These are phyloP conservation scores for Drosophila pandora DNA, from an alignment of 1,140 invertebrate species.

Conservation along the genomic window DNA sequence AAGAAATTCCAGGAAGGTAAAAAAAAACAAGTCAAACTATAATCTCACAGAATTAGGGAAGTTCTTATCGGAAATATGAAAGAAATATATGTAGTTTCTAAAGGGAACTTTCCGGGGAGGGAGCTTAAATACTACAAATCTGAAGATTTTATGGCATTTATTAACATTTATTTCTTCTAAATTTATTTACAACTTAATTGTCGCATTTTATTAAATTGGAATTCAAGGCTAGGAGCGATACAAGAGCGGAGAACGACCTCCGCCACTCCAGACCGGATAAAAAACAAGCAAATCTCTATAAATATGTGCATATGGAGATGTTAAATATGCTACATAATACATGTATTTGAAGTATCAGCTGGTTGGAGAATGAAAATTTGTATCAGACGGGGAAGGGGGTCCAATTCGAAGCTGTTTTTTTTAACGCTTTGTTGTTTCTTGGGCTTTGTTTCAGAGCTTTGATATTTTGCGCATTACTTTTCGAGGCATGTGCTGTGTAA, in stretches of 20 bases:
- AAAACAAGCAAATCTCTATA: constrained; percentile 24
- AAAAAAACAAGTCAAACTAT: background rate
- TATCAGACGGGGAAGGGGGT: too few relatives aligned
- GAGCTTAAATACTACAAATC: too few relatives aligned
- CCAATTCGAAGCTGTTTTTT: too few relatives aligned
- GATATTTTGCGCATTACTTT: constrained; percentile 54
- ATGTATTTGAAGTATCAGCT: too few relatives aligned
- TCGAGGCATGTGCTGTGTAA: constrained; percentile 20
- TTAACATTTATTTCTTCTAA: background rate
- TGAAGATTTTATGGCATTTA: background rate
- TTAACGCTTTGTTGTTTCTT: constrained; percentile 29
- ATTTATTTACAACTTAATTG: constrained; percentile 47
- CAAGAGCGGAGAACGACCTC: constrained; percentile 33
- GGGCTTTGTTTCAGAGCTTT: constrained; percentile 41
- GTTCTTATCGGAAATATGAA: background rate
- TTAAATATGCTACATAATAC: background rate
- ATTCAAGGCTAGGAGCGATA: background rate
- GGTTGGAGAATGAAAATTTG: too few relatives aligned
- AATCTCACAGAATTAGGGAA: background rate
- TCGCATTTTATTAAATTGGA: constrained; percentile 25
- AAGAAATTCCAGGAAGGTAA: background rate
- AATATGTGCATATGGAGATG: background rate
- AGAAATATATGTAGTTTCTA: too few relatives aligned
- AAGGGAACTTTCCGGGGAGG: too few relatives aligned
- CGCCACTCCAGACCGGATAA: constrained; percentile 2